A percentile compares a stretch with the other conserved stretches of the same genome.
These are phyloP conservation scores for Oncorhynchus clarkii DNA, from an alignment of 2,113 vertebrate species.

Conservation along the genomic window DNA sequence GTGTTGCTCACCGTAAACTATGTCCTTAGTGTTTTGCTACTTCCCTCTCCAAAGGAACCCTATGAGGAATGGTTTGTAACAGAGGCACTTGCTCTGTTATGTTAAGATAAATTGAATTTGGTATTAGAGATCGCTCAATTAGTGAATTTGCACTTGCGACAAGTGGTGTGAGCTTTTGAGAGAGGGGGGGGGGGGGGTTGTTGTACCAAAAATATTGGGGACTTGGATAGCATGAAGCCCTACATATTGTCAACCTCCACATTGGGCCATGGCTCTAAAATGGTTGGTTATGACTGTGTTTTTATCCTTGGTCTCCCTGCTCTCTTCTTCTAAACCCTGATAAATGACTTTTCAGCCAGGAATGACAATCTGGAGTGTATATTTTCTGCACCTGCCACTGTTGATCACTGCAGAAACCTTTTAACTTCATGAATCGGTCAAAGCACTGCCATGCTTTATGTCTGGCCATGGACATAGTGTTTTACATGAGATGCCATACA, in stretches of 20 bases:
- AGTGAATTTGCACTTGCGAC: conserved; percentile 5
- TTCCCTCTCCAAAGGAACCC: not conserved
- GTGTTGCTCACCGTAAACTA: not conserved
- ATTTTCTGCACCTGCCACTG: conserved; percentile 9
- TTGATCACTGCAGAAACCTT: conserved; percentile 24
- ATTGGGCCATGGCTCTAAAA: not conserved
- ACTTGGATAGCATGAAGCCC: conserved; percentile 17
- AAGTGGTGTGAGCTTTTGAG: not conserved
- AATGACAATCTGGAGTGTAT: conserved; percentile 24
- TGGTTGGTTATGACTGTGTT: not conserved
- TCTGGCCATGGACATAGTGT: conserved; percentile 3
- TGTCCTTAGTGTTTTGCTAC: not conserved
- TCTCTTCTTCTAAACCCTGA: conserved; percentile 9
- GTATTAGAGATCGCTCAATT: not conserved
- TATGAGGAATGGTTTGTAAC: not conserved
- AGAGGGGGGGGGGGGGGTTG: not conserved
- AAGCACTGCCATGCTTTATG: conserved; percentile 11
- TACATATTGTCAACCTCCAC: not conserved
- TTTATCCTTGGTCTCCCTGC: not conserved
- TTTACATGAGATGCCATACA: conserved; percentile 20
- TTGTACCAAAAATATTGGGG: too few species aligned
- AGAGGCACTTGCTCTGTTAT: not conserved
- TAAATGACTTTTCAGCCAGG: conserved; percentile 15
- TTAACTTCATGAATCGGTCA: conserved; percentile 41
- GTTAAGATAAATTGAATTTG: not conserved